These are phyloP conservation scores for Acipenser ruthenus DNA, from an alignment of 2,797 vertebrate genomes.

Conservation along the genomic window DNA sequence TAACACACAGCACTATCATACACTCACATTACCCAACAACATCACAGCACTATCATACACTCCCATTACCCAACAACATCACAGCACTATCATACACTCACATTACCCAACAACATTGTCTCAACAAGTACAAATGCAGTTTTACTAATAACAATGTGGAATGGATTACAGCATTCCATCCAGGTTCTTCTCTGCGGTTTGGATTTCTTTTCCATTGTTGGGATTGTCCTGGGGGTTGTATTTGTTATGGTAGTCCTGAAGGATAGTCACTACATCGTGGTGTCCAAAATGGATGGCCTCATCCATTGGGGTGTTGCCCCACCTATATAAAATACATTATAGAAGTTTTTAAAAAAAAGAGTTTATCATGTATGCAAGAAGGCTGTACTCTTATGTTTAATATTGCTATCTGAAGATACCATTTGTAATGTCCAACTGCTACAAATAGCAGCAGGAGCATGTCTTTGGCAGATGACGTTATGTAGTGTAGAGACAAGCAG, in stretches of 20 bases:
- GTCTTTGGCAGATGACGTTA: no score
- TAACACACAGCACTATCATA: background rate
- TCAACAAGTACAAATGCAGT: background rate
- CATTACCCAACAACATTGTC: background rate
- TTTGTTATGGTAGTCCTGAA: constrained; percentile 84
- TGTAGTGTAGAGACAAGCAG: no score
- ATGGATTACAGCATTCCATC: constrained; percentile 77
- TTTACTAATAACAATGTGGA: background rate
- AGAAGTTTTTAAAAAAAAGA: background rate
- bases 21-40: constrained; percentile 1
- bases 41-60: background rate
- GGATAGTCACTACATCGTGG: constrained; percentile 91
- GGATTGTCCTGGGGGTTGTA: constrained; percentile 73
- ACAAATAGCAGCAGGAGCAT: no score
- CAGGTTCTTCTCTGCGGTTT: constrained; percentile 84
- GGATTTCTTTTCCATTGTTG: constrained; percentile 59
- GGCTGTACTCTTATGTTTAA: no score
- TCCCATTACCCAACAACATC: background rate
- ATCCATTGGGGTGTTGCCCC: constrained; percentile 97
- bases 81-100: background rate
- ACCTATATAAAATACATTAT: constrained; percentile 54
- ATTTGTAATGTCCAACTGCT: no score
- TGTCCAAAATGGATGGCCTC: constrained; percentile 96
- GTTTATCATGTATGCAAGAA: background rate
- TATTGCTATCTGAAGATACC: no score